Evolutionary conservation across 2,113 vertebrate species (phyloP).

Genomic region (Lucifuga dentata): DNA sequence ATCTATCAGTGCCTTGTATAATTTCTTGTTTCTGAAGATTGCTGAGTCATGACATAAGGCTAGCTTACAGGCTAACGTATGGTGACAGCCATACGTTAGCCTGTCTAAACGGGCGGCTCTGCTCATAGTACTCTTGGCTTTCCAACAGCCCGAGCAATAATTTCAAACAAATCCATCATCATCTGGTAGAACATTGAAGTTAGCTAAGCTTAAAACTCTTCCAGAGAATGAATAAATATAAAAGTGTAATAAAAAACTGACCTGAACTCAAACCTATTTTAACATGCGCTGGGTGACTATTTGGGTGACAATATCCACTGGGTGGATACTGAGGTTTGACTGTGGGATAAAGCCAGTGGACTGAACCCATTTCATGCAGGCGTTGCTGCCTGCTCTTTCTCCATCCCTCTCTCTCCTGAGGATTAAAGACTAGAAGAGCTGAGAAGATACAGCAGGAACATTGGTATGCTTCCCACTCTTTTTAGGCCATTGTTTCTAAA

Average conservation of each 20-base stretch:
- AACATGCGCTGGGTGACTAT: not conserved
- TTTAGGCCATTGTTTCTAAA: slow-evolving; percentile 10
- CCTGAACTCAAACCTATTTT: slow-evolving; percentile 16
- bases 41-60: slow-evolving; percentile 27
- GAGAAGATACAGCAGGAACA: slow-evolving; percentile 33
- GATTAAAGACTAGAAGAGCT: slow-evolving; percentile 17
- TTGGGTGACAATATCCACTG: not conserved
- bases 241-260: too few relatives aligned
- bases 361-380: slow-evolving; percentile 18
- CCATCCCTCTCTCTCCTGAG: slow-evolving; percentile 17
- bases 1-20: slow-evolving; percentile 38
- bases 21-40: slow-evolving; percentile 32
- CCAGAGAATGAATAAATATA: slow-evolving; percentile 11
- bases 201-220: slow-evolving; percentile 14
- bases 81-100: slow-evolving; percentile 53
- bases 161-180: slow-evolving; percentile 37
- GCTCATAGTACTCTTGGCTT: slow-evolving; percentile 39
- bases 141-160: slow-evolving; percentile 46
- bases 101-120: slow-evolving; percentile 50
- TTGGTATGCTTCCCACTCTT: slow-evolving; percentile 29
- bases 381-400: slow-evolving; percentile 15
- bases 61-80: slow-evolving; percentile 1
- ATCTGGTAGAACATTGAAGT: slow-evolving; percentile 13
- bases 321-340: slow-evolving; percentile 28
- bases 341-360: slow-evolving; percentile 18